Conservation (phyloP, 2,888 invertebrate species). For the Limnephilus rhombicus region DNA sequence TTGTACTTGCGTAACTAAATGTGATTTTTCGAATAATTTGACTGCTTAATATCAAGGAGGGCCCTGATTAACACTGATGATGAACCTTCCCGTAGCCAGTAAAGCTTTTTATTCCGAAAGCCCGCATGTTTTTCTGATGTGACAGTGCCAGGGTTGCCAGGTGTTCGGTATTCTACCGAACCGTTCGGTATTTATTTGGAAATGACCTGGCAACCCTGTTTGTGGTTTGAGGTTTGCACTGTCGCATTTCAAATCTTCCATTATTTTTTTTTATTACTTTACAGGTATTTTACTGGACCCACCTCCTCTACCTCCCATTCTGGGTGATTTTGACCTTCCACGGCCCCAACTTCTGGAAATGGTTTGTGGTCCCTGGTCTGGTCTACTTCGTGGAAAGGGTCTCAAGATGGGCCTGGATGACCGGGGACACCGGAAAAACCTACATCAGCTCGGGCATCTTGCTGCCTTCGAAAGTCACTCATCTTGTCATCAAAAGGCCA, state of each 20-base stretch:
- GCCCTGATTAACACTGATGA: too few relatives aligned
- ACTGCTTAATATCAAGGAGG: too few relatives aligned
- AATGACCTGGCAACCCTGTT: too few relatives aligned
- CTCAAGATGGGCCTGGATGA: constrained; percentile 77
- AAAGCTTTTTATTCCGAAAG: too few relatives aligned
- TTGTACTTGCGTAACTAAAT: too few relatives aligned
- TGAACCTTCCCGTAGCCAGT: too few relatives aligned
- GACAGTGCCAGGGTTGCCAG: too few relatives aligned
- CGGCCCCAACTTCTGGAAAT: constrained; percentile 96
- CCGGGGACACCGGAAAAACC: constrained; percentile 82
- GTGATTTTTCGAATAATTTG: too few relatives aligned
- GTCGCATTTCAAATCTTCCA: neutral
- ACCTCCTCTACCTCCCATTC: constrained; percentile 92
- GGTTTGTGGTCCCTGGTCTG: constrained; percentile 91
- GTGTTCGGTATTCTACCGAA: too few relatives aligned
- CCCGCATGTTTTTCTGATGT: too few relatives aligned
- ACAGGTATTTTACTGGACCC: constrained; percentile 96
- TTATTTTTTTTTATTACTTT: constrained; percentile 61
- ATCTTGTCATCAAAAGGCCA: constrained; percentile 92
- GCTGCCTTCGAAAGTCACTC: constrained; percentile 93
- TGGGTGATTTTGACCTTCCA: constrained; percentile 91
- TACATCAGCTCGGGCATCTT: constrained; percentile 93
- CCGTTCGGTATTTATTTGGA: too few relatives aligned
- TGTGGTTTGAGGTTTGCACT: too few relatives aligned
- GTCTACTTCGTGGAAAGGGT: constrained; percentile 89